Base-by-base conservation (phyloP, 2,888 invertebrate genomes). In the Phlogophora meticulosa region DNA sequence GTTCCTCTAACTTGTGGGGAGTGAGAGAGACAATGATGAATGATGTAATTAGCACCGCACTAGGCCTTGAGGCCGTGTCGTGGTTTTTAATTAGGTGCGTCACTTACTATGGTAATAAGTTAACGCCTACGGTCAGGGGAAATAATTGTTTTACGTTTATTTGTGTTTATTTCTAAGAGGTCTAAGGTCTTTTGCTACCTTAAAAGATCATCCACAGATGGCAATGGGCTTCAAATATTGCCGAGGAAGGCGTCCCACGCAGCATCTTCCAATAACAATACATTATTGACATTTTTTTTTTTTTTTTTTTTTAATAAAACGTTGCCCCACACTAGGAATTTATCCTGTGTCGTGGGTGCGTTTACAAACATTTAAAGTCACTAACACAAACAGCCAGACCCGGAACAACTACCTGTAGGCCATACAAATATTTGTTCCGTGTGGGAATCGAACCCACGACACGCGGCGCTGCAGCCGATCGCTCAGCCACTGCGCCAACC, bases 41-140 rank as follows among this genome's bases (percentile, higher is more conserved):
- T 73, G 65, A 74, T 59, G 76, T 85, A 82, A 85, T 85, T 83
- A 83, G 74, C 67, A 55, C 60, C 62, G 42, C 13, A 46, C 56
- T 56, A 68, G 43, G 45, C 56, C 78, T 62, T 63, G 42, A 72
- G 68, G 62, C 22, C 36, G 53, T 46, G 55, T 38, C 42, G 80
- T 40, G 71, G 78, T 52, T 63, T 59, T 72, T 80, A 82, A 82
- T 82, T 76, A 80, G 49, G 45, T 34, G 20, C 46, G 34, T 61
- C 53, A 53, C 59, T 62, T 46, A 46, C 58, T 28, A 51, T 48
- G 53, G 42, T 20, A 60, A 66, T 78, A 52, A 57, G 15, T 66
- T 67, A 58, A 43, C 55, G 63, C 53, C 34, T 56, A 43, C 13
- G 20, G 20, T 36, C 43, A 11, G 42, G 15, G 10, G 15, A 5